Evolutionary conservation across 1,140 invertebrate species (phyloP).

Genomic region (Caenorhabditis inopinata): DNA sequence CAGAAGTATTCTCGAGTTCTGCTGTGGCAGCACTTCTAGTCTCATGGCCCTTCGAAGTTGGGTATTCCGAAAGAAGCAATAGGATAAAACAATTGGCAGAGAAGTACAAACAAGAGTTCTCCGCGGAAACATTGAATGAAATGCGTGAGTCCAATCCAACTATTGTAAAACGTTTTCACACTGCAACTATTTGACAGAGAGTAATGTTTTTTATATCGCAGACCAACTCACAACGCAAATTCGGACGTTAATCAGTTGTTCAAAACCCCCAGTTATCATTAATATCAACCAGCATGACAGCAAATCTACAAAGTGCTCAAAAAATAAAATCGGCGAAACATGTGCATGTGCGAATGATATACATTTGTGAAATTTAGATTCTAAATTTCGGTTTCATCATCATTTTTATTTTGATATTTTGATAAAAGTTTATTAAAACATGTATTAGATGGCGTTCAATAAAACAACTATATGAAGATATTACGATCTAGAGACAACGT

Average conservation of each 20-base stretch:
- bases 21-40: conserved; percentile 42
- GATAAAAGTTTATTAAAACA: too few species aligned
- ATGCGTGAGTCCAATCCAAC: conserved; percentile 36
- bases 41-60: conserved; percentile 45
- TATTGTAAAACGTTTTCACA: background rate
- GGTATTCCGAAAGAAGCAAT: conserved; percentile 31
- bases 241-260: conserved; percentile 33
- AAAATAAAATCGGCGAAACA: background rate
- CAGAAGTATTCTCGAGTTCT: conserved; percentile 3
- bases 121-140: conserved; percentile 43
- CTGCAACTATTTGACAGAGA: background rate
- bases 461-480: too few species aligned
- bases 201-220: background rate
- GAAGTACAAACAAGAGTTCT: conserved; percentile 15
- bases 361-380: background rate
- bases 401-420: too few species aligned
- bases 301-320: background rate
- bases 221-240: conserved; percentile 33
- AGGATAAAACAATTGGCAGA: conserved; percentile 12
- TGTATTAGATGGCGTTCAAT: too few species aligned
- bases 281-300: background rate
- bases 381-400: too few species aligned
- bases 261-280: conserved; percentile 23
- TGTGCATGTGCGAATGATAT: background rate
- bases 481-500: too few species aligned